phyloP scores from a whole-genome alignment of 2,888 invertebrate species.

The Polietes domitor region DNA sequence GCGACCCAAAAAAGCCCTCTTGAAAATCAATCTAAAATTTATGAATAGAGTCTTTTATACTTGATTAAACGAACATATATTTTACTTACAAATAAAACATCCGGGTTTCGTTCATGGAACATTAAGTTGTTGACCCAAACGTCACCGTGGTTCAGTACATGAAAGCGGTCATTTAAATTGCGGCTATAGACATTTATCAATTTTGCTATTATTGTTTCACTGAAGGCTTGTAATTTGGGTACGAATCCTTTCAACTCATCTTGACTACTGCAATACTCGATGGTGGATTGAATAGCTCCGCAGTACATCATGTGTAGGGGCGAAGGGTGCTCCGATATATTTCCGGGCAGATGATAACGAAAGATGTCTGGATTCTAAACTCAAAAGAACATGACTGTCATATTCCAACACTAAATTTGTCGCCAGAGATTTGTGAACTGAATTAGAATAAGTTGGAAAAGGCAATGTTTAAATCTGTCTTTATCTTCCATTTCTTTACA shows the following conservation, averaged over 20 bases:
- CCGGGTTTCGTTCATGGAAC: constrained; percentile 79
- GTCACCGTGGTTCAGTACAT: constrained; percentile 82
- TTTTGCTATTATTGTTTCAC: constrained; percentile 71
- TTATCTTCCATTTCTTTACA: too few species aligned
- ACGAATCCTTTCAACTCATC: constrained; percentile 70
- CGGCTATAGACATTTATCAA: constrained; percentile 73
- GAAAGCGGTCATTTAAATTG: constrained; percentile 73
- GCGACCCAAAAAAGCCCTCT: constrained; percentile 76
- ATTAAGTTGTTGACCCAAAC: constrained; percentile 82
- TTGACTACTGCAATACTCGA: constrained; percentile 70
- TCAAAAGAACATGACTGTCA: not conserved
- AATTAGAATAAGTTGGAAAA: too few species aligned
- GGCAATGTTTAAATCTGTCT: too few species aligned
- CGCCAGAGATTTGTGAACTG: not conserved
- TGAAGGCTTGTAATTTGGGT: constrained; percentile 69
- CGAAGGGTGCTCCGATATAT: constrained; percentile 71
- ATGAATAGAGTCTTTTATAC: too few species aligned
- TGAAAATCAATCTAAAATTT: constrained; percentile 73
- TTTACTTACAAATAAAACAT: constrained; percentile 78
- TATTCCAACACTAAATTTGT: too few species aligned
- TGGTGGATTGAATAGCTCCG: constrained; percentile 69
- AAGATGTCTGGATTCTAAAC: constrained; percentile 72
- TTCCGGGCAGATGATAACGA: constrained; percentile 71
- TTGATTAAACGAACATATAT: not conserved
- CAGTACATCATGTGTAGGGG: constrained; percentile 73